These are phyloP conservation scores for Morone chrysops DNA, from an alignment of 2,113 vertebrate species.

Conservation along the genomic window DNA sequence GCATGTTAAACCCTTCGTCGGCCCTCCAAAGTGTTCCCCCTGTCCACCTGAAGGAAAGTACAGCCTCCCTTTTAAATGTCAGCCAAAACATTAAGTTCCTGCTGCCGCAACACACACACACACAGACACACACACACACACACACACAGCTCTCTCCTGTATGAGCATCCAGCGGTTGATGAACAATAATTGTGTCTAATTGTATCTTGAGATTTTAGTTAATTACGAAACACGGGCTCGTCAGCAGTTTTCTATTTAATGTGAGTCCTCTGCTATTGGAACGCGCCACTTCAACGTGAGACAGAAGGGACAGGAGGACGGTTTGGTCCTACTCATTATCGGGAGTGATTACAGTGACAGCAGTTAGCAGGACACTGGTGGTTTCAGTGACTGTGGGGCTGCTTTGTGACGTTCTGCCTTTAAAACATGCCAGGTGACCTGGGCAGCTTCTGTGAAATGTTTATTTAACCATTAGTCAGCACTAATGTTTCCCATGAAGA, in stretches of 20 bases:
- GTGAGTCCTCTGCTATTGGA: not conserved
- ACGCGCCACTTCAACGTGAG: not conserved
- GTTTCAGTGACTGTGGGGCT: not conserved
- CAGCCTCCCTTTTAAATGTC: slow-evolving; percentile 38
- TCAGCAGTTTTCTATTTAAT: not conserved
- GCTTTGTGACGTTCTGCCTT: not conserved
- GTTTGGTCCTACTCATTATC: slow-evolving; percentile 11
- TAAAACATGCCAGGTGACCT: no score
- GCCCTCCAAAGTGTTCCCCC: slow-evolving; percentile 6
- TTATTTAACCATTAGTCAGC: no score
- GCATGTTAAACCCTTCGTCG: slow-evolving; percentile 43
- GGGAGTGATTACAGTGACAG: not conserved
- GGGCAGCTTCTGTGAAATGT: no score
- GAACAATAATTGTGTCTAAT: slow-evolving; percentile 8
- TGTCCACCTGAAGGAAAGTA: slow-evolving; percentile 26
- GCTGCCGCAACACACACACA: slow-evolving; percentile 19
- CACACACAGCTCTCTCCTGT: no score
- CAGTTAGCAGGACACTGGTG: not conserved
- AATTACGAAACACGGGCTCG: not conserved
- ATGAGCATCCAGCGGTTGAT: slow-evolving; percentile 17
- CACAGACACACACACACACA: slow-evolving; percentile 1
- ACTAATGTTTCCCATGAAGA: no score
- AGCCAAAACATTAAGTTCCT: slow-evolving; percentile 29
- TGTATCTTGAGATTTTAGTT: not conserved
- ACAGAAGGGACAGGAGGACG: not conserved